phyloP scores from a whole-genome alignment of 1,140 invertebrate genomes.

The Bombus waltoni region DNA sequence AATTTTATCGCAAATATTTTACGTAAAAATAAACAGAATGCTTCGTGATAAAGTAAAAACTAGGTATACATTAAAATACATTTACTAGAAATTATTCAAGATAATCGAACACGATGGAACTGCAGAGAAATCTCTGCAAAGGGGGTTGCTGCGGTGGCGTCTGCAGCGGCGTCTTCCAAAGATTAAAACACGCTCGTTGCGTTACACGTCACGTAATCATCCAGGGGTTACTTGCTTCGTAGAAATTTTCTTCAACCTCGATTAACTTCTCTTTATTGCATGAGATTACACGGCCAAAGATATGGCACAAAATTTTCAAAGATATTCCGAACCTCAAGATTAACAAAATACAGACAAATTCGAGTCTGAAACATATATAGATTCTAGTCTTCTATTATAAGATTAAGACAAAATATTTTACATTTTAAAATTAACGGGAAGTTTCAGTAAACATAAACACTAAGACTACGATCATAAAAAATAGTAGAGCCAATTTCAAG shows the following conservation, averaged over 20 bases:
- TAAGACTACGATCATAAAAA: not conserved
- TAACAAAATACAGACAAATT: not conserved
- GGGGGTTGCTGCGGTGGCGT: not conserved
- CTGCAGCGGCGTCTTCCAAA: slow-evolving; percentile 2
- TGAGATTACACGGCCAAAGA: not conserved
- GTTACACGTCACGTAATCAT: slow-evolving; percentile 35
- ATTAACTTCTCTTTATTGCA: not conserved
- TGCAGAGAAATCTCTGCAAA: slow-evolving; percentile 29
- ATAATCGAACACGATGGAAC: slow-evolving; percentile 15
- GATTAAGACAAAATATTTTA: not conserved
- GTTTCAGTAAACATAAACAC: not conserved
- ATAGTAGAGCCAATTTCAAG: not conserved
- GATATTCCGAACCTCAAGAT: not conserved
- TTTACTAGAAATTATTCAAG: not conserved
- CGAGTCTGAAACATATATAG: not conserved
- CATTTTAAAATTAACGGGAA: not conserved
- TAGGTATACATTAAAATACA: not conserved
- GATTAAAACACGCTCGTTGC: slow-evolving; percentile 38
- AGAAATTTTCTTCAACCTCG: not conserved
- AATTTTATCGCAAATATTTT: not conserved
- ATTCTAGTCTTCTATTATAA: not conserved
- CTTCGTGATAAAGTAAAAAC: not conserved
- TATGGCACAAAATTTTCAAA: not conserved
- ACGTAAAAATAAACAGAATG: not conserved
- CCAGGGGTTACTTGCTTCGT: not conserved